phyloP scores from a whole-genome alignment of 2,113 vertebrate species.

The Tragelaphus imberbis region DNA sequence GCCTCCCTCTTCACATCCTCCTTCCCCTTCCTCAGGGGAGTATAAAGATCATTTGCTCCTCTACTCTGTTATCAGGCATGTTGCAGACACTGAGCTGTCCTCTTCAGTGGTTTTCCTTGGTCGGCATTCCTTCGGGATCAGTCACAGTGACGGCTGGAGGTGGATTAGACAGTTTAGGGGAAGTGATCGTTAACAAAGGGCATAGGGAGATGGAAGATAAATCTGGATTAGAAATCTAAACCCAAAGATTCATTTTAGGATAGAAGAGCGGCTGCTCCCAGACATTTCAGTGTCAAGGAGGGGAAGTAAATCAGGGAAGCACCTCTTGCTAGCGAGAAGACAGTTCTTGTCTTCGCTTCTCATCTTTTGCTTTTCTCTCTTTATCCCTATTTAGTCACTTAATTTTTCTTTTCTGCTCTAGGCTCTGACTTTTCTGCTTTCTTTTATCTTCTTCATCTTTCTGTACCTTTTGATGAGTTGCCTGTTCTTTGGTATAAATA shows the following conservation, averaged over 20 bases:
- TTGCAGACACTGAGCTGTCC: background rate
- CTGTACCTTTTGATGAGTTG: background rate
- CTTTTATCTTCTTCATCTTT: background rate
- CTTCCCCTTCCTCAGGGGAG: no score
- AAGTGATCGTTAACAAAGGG: background rate
- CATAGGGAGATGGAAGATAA: background rate
- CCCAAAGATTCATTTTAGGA: background rate
- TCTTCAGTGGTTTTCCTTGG: background rate
- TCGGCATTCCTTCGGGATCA: background rate
- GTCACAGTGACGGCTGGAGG: background rate
- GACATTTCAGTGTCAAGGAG: background rate
- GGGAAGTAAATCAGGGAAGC: background rate
- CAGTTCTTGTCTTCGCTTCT: background rate
- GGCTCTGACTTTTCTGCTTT: background rate
- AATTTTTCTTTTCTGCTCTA: background rate
- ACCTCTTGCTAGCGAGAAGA: background rate
- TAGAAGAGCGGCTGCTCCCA: background rate
- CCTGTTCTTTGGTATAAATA: background rate
- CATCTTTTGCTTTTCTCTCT: background rate
- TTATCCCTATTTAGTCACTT: background rate
- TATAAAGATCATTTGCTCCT: background rate
- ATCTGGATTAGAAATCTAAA: background rate
- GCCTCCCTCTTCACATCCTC: no score
- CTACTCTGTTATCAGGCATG: background rate
- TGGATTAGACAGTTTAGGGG: background rate